Evolutionary conservation across 2,888 invertebrate genomes (phyloP).

Genomic region (Oxystoma pomonae): DNA sequence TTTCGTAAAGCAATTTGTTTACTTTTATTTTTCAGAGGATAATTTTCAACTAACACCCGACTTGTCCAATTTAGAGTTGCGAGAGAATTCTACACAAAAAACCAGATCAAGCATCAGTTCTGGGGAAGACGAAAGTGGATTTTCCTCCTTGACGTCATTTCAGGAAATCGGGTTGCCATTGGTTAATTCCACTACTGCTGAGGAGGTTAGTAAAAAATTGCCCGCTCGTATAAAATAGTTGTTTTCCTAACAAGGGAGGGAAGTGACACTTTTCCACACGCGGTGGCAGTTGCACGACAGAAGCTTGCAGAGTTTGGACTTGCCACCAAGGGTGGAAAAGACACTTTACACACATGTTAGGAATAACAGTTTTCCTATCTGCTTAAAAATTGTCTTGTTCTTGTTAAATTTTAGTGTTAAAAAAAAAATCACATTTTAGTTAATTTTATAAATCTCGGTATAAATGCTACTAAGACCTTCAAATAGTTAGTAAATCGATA

Average conservation of each 20-base stretch:
- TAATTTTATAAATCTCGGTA: too few species aligned
- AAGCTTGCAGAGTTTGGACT: too few species aligned
- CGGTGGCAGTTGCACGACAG: background rate
- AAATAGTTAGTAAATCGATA: too few species aligned
- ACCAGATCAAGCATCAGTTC: slow-evolving; percentile 40
- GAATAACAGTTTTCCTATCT: too few species aligned
- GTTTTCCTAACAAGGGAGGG: background rate
- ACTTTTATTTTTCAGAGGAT: too few species aligned
- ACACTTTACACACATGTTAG: too few species aligned
- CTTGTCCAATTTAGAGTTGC: background rate
- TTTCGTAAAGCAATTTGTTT: too few species aligned
- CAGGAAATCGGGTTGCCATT: slow-evolving; percentile 73
- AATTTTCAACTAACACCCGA: background rate
- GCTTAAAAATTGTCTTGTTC: too few species aligned
- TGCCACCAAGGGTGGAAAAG: too few species aligned
- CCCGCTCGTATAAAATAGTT: background rate
- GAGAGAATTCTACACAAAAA: background rate
- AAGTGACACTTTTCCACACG: background rate
- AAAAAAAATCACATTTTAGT: too few species aligned
- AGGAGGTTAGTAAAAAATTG: slow-evolving; percentile 32
- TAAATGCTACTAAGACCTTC: too few species aligned
- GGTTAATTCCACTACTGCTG: slow-evolving; percentile 35
- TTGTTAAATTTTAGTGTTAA: too few species aligned
- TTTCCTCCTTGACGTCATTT: slow-evolving; percentile 81
- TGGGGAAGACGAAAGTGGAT: slow-evolving; percentile 78